Conservation (phyloP, 2,113 vertebrate genomes). For the Pongo abelii region DNA sequence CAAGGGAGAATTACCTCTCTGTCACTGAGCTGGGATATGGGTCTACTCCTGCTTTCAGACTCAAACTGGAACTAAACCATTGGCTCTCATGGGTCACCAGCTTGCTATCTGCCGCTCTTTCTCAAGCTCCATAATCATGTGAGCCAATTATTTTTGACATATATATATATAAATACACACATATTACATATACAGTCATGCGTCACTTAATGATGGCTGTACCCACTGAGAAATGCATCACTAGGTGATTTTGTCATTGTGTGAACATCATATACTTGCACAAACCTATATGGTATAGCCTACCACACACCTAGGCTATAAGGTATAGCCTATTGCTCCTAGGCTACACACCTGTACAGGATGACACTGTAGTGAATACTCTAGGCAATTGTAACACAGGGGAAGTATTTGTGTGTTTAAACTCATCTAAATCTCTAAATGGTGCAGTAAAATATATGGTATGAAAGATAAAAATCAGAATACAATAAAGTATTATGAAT, state of each 20-base stretch:
- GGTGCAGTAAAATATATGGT: background rate
- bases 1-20: background rate
- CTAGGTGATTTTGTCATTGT: background rate
- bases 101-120: background rate
- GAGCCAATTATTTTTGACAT: background rate
- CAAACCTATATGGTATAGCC: background rate
- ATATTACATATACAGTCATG: background rate
- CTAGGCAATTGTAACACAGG: background rate
- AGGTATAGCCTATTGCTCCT: background rate
- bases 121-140: background rate
- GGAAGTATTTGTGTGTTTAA: background rate
- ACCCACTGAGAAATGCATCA: background rate
- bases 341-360: background rate
- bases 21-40: background rate
- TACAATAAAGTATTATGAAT: background rate
- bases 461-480: background rate
- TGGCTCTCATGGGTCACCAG: background rate
- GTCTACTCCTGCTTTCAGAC: background rate
- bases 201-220: background rate
- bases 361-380: background rate
- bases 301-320: background rate
- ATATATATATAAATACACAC: too few species aligned
- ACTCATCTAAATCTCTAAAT: background rate
- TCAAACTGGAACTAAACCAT: background rate
- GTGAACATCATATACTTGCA: background rate